Base-by-base conservation (phyloP, 2,888 invertebrate genomes). In the Trachelus iudaicus region DNA sequence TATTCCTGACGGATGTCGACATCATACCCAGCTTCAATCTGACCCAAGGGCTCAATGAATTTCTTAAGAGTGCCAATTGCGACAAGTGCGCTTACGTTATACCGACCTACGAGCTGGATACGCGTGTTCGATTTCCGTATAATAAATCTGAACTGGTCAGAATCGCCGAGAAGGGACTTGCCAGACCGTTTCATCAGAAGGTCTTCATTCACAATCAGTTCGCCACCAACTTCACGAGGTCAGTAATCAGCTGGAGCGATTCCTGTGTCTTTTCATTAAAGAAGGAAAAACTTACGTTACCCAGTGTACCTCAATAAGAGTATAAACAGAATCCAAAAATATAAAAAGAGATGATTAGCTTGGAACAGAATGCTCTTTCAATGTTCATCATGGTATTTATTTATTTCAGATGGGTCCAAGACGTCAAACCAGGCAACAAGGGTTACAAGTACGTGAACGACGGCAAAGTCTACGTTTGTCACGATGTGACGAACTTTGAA, bases 131-230 rank as follows among this genome's bases (percentile, higher is more conserved):
- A 75, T 97, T 97, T 89, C 98, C 98, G 0, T 92, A 93, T n/a
- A 96, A 96, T 87, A 97, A 97, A 91, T 94, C 94, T 33, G 96
- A 96, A 85, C 92, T 98, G 79, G 92, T 97, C 76, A 92, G 96
- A 77, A 92, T 97, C 81, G 95, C 96, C 1, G 95, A 94, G 86
- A 96, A 96, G 87, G 96, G 96, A 76, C 92, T 97, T 75, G 97
- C 97, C 0, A 94, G 97, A 90, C 97, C 97, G 0, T 98, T 98
- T 89, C 98, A 98, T 90, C 95, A 97, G 87, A 97, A 97, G 92
- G 97, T 98, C 80, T 98, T 98, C 91, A 97, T 97, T 86, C 96
- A 97, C 91, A 98, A 98, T 91, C 98, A 98, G 91, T 97, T 94
- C 88, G 97, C 98, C 11, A 98, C 97, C 0, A 98, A 98, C 92